Evolutionary conservation across 1,140 invertebrate species (phyloP), one percentile per base, ranked within the genome.

Genomic region (Zophobas atratus): DNA sequence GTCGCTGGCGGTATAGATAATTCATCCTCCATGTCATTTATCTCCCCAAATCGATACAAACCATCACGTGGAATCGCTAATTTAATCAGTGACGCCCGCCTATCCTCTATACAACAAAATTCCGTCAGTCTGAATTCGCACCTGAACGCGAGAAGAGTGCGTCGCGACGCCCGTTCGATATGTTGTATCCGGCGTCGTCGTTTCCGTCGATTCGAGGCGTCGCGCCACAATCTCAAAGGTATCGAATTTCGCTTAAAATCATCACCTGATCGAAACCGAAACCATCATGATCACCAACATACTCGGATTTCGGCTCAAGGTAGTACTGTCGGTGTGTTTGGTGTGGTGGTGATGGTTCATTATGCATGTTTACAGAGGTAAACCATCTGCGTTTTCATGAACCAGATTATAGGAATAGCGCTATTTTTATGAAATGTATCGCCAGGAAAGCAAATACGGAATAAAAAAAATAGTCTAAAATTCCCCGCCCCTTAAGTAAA

Each of bases 231-330:
- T 8, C 39, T 39, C 60, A 43, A 43, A 67, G 38, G 60, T 67
- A 67, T 67, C 60, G 60, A 0, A 43, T 67, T 43, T 67, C 38
- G 8, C 34, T 67, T 43, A 43, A 41, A 67, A 67, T 36, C 60
- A 20, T 60, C 56, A 60, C 36, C 34, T 60, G 5, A 38, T 56
- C 56, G 39, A 2, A 72, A 75, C 48, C 6, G 43, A 46, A 77
- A 81, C 80, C 79, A 78, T 80, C 46, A 72, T 81, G 80, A 78
- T 80, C 46, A 72, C 79, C 56, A 81, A 81, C 67, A 81, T 81
- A 34, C 73, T 81, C 41, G 80, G 80, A 78, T 81, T 81, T 78
- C 77, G 78, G 39, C 63, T 81, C 3, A 80, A 79, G 80, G 80
- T 81, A 80, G 56, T 75, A 35, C 36, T 46, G 43, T 20, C 20